Evolutionary conservation across 2,888 invertebrate species (phyloP).

Genomic region (Volucella inanis): DNA sequence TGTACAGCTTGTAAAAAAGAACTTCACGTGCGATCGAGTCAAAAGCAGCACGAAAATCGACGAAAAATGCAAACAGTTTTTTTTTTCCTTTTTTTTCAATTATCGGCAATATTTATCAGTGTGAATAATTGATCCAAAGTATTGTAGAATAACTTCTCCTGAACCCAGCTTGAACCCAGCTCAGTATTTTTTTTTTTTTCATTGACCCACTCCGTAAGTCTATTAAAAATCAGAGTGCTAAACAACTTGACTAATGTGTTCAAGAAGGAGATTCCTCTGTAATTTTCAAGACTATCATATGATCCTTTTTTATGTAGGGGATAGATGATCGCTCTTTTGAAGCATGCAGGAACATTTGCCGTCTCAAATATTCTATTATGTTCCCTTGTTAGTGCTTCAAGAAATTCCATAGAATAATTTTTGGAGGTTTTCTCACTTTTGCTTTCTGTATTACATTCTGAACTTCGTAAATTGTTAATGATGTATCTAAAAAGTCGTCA

Average conservation of each 20-base stretch:
- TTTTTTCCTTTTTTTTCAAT: not conserved
- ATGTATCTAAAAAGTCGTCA: too few relatives aligned
- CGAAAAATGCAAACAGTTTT: too few relatives aligned
- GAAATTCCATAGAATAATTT: too few relatives aligned
- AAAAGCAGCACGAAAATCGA: too few relatives aligned
- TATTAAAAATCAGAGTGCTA: not conserved
- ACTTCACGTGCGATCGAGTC: not conserved
- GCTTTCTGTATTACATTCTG: not conserved
- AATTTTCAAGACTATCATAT: not conserved
- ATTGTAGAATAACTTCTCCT: not conserved
- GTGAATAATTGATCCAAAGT: not conserved
- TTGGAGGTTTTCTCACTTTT: not conserved
- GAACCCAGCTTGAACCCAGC: not conserved
- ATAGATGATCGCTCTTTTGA: conserved; percentile 2
- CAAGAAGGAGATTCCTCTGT: not conserved
- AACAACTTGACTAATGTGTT: not conserved
- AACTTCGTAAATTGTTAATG: too few relatives aligned
- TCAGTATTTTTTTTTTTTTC: not conserved
- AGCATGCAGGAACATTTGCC: not conserved
- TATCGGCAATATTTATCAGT: not conserved
- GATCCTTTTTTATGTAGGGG: not conserved
- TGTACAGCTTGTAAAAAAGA: not conserved
- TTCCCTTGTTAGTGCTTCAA: too few relatives aligned
- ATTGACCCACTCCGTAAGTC: not conserved
- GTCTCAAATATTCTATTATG: too few relatives aligned